Percentiles rank a stretch among this genome's conserved stretches.
Conservation (phyloP, 92 coral and sea anemone species). For the Phenganax stokvisi region DNA sequence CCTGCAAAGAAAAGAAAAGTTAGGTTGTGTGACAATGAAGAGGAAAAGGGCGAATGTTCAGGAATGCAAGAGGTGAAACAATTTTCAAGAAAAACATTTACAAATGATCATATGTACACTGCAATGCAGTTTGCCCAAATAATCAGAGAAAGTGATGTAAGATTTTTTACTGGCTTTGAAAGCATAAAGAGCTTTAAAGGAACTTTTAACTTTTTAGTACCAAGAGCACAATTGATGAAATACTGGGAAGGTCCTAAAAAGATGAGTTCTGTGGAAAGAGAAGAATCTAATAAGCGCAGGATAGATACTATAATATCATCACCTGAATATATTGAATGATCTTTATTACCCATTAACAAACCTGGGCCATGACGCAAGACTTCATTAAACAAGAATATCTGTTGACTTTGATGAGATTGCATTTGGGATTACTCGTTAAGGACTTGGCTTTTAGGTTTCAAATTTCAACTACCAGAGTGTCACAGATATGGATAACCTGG, state of each 20-base stretch:
- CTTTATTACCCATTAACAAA: constrained; percentile 12
- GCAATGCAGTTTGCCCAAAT: constrained; percentile 32
- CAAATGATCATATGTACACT: not conserved
- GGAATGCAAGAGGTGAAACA: not conserved
- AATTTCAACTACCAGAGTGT: constrained; percentile 29
- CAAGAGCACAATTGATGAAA: constrained; percentile 21
- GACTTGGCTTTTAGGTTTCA: constrained; percentile 37
- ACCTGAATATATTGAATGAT: not conserved
- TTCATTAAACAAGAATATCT: constrained; percentile 35
- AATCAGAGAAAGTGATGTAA: constrained; percentile 29
- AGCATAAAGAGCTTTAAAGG: constrained; percentile 8
- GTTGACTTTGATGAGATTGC: constrained; percentile 28
- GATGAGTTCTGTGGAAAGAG: not conserved
- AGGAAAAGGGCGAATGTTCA: not conserved
- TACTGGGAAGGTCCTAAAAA: constrained; percentile 25
- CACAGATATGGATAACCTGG: constrained; percentile 36
- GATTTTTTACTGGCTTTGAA: constrained; percentile 29
- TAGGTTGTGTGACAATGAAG: not conserved
- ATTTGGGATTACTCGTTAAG: constrained; percentile 30
- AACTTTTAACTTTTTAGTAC: constrained; percentile 9
- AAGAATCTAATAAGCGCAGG: not conserved
- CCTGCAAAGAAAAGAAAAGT: constrained; percentile 18
- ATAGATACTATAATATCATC: constrained; percentile 19
- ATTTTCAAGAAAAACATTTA: not conserved
- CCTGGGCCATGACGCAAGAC: constrained; percentile 29